phyloP scores from a whole-genome alignment of 2,113 vertebrate species.

The Motacilla tschutschensis region DNA sequence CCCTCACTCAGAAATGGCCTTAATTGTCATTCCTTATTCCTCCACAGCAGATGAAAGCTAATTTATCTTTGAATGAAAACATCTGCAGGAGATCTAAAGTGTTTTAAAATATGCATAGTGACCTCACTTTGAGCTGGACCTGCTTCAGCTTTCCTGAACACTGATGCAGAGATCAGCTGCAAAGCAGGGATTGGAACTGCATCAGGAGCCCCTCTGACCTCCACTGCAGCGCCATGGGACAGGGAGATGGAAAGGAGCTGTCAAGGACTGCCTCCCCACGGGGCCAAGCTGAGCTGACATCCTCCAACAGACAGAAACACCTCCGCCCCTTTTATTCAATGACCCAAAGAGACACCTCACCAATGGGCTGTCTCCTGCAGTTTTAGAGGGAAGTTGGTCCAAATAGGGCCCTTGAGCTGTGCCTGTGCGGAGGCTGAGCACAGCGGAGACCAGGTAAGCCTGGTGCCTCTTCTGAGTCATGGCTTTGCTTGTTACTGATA shows the following conservation, averaged over 20 bases:
- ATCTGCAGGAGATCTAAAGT: not conserved
- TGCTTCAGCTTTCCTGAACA: not conserved
- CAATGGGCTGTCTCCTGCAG: not conserved
- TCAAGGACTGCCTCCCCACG: not conserved
- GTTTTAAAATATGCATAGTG: not conserved
- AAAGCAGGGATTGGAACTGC: not conserved
- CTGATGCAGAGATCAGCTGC: not conserved
- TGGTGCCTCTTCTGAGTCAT: not conserved
- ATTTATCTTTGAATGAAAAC: not conserved
- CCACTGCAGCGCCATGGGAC: not conserved
- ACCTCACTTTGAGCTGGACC: not conserved
- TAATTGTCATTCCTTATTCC: not conserved
- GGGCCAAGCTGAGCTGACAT: not conserved
- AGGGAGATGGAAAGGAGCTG: not conserved
- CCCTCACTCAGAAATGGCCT: not conserved
- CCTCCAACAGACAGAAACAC: not conserved
- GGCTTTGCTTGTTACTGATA: not conserved
- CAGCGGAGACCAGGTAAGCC: not conserved
- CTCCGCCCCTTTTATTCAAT: not conserved
- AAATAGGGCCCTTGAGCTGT: not conserved
- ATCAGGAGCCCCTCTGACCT: not conserved
- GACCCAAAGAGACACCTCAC: not conserved
- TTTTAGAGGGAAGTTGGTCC: not conserved
- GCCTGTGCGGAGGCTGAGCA: not conserved
- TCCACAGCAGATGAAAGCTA: not conserved